A percentile compares a stretch with the other conserved stretches of the same genome.
Conservation (phyloP, 2,888 invertebrate genomes). For the Drosophila incognita region DNA sequence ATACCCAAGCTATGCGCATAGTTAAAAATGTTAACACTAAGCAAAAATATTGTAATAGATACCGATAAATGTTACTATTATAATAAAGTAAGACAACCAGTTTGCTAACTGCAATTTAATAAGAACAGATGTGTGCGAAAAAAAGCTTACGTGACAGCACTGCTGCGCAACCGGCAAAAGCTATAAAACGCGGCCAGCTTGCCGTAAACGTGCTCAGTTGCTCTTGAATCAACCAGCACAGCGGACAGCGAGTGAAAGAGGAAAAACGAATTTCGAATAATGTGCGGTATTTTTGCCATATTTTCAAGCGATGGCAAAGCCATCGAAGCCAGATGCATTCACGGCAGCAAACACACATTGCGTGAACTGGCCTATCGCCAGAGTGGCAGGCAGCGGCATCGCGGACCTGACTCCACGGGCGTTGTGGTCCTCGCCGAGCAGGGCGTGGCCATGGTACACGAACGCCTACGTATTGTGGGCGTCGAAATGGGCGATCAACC, state of each 20-base stretch:
- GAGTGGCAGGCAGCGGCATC: constrained; percentile 83
- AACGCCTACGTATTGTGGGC: constrained; percentile 82
- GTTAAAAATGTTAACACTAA: not conserved
- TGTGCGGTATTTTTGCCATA: constrained; percentile 85
- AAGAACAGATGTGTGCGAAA: not conserved
- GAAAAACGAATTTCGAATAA: constrained; percentile 29
- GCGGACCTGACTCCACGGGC: constrained; percentile 84
- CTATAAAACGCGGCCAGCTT: constrained; percentile 24
- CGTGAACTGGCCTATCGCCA: constrained; percentile 83
- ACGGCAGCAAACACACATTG: constrained; percentile 70
- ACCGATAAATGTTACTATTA: not conserved
- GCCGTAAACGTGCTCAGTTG: constrained; percentile 20
- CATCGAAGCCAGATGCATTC: constrained; percentile 65
- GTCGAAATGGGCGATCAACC: constrained; percentile 84
- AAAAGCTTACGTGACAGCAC: not conserved
- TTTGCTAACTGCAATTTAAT: not conserved
- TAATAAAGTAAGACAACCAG: not conserved
- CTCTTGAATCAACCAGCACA: constrained; percentile 9
- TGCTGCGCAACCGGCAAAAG: not conserved
- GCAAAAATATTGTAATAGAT: too few relatives aligned
- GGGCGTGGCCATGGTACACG: constrained; percentile 83
- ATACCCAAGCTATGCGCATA: not conserved
- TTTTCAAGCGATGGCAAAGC: constrained; percentile 81
- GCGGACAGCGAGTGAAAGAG: not conserved
- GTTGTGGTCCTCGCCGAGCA: constrained; percentile 75